A percentile compares a stretch with the other conserved stretches of the same genome.
These are phyloP conservation scores for Thalassarche chlororhynchos DNA, from an alignment of 2,113 vertebrate genomes.

Conservation along the genomic window DNA sequence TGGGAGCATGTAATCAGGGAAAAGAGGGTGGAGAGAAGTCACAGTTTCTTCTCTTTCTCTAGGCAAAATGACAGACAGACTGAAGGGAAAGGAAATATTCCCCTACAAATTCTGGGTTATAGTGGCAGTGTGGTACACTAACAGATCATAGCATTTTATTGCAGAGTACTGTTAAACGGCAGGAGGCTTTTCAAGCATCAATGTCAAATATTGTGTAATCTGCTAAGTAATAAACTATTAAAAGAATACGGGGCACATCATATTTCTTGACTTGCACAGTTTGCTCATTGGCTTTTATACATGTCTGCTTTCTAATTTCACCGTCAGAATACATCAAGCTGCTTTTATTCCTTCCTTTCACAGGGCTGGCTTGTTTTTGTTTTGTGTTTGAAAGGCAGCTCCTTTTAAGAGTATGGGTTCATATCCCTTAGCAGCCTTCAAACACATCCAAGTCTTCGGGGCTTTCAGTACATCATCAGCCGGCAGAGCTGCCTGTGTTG, in stretches of 20 bases:
- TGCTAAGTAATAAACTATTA: slow-evolving; percentile 28
- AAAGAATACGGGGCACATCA: not conserved
- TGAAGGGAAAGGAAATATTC: not conserved
- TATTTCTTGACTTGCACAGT: slow-evolving; percentile 12
- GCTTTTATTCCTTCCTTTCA: slow-evolving; percentile 25
- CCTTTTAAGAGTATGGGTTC: not conserved
- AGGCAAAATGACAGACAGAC: not conserved
- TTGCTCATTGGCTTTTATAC: slow-evolving; percentile 1
- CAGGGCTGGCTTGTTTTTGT: not conserved
- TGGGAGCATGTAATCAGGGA: not conserved
- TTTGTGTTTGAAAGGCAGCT: not conserved
- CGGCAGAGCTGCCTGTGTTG: not conserved
- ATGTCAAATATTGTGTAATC: slow-evolving; percentile 20
- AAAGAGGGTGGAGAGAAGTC: not conserved
- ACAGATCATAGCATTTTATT: not conserved
- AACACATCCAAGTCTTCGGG: not conserved
- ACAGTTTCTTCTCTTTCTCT: not conserved
- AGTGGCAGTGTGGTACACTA: not conserved
- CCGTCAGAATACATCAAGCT: not conserved
- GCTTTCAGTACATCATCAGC: not conserved
- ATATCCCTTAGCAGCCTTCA: not conserved
- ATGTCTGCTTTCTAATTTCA: slow-evolving; percentile 21
- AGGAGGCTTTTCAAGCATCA: slow-evolving; percentile 14
- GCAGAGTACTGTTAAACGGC: not conserved
- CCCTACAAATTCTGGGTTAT: not conserved